These are phyloP conservation scores for Scaptomyza hsui DNA, from an alignment of 1,140 invertebrate genomes.

Conservation along the genomic window DNA sequence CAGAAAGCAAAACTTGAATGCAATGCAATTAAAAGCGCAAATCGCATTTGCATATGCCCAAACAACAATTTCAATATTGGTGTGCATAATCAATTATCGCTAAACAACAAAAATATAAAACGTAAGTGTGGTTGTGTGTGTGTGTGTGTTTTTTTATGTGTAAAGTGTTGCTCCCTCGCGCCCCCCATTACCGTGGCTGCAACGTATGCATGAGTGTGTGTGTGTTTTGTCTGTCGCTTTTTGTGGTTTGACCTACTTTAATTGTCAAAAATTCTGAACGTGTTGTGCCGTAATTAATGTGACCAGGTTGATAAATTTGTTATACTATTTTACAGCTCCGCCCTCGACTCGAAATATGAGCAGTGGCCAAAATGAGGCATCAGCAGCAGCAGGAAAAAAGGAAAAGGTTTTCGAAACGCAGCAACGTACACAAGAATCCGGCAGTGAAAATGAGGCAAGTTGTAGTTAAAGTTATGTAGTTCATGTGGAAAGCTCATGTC, in stretches of 20 bases:
- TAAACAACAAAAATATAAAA: conserved; percentile 56
- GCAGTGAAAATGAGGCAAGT: conserved; percentile 80
- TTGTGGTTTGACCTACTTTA: conserved; percentile 72
- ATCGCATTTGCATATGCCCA: conserved; percentile 43
- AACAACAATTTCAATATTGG: conserved; percentile 38
- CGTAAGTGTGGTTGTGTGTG: conserved; percentile 58
- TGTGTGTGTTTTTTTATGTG: conserved; percentile 19
- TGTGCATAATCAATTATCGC: conserved; percentile 47
- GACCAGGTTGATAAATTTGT: conserved; percentile 33
- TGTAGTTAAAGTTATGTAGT: too few species aligned
- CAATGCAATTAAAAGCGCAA: conserved; percentile 60
- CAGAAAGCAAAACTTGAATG: conserved; percentile 62
- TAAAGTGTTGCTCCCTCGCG: conserved; percentile 18
- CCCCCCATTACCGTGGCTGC: conserved; percentile 23
- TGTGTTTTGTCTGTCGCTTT: conserved; percentile 23
- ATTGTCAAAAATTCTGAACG: conserved; percentile 56
- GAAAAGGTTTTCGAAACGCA: conserved; percentile 79
- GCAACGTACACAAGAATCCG: conserved; percentile 74
- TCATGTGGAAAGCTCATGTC: not conserved
- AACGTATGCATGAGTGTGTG: conserved; percentile 4
- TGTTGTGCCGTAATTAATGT: conserved; percentile 48
- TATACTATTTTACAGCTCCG: conserved; percentile 46
- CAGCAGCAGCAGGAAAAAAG: conserved; percentile 66
- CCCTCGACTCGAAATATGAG: conserved; percentile 73
- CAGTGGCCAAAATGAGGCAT: conserved; percentile 82